Evolutionary conservation across 2,797 vertebrate genomes (phyloP), one percentile per base, ranked within the genome.

Genomic region (Anas flavirostris): DNA sequence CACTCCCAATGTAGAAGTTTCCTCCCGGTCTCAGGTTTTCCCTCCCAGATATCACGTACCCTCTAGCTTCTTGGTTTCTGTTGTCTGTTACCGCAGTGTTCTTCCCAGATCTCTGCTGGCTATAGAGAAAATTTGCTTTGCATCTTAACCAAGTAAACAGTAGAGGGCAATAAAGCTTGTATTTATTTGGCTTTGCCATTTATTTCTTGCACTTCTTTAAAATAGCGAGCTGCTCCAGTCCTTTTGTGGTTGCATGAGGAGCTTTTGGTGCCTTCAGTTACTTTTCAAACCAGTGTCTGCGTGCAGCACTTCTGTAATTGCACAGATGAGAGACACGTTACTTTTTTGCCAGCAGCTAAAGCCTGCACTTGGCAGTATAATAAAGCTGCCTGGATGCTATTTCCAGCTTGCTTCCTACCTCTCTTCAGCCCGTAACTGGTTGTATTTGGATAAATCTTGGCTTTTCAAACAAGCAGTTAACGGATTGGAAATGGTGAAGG

Each of bases 151-250:
- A 1, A 76, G 67, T 37, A 33, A 67, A 48, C 94, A 46, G 94
- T 0, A 95, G 96, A 95, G 94, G 96, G 96, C 96, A 95, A 84
- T 80, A 94, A n/a, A 88, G 81, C 41, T 21, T 44, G 17, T 0
- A 5, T 23, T 68, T 63, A 6, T 0, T n/a, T 73, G 85, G 4
- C 56, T 77, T 76, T 25, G 5, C 28, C 52, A 31, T 67, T 79
- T 35, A 10, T 22, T 52, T 78, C 31, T 13, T 4, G 0, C 1
- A 1, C 10, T 33, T 33, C 35, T 12, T 48, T 35, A 31, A 31
- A 67, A 6, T 0, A n/a, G 69, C n/a, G 53, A 12, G 5, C 25
- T 37, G 31, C 28, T 63, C 19, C n/a, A 41, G 15, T 43, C 26
- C n/a, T 72, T 48, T 62, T 18, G 29, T 46, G 31, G 9, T 69